Base-by-base conservation (phyloP, 2,888 invertebrate genomes). In the Cheilosia impressa region DNA sequence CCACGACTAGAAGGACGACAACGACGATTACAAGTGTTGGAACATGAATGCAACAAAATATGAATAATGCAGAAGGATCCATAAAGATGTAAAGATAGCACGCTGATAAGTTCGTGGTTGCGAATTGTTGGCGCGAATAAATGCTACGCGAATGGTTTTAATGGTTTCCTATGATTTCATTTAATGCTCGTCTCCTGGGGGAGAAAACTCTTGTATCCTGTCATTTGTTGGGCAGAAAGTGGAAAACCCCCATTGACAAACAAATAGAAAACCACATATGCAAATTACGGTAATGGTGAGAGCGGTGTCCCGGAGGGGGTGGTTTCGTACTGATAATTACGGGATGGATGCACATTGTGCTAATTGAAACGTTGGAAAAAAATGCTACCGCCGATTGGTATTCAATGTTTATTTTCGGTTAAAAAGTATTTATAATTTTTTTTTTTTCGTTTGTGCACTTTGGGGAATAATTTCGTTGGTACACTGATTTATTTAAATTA, bases 141-240 rank as follows among this genome's bases (percentile, higher is more conserved):
- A 82, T 69, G 68, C 63, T 57, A 7, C 65, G 69, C 69, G 63
- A 79, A 71, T 75, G 83, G 45, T 52, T 69, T 75, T 69, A 75
- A 84, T 79, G 73, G 79, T 65, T 79, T 79, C 83, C 78, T 75
- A 73, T 84, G 72, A 65, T 75, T 79, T 69, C 57, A 75, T 79
- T 68, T 77, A 55, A 19, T 55, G 6, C 27, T 4, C 27, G 50
- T 58, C 83, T 78, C 78, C 24, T 43, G 68, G 45, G 73, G 19
- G 55, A 22, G 2, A 58, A 58, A 38, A 34, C 31, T 34, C 52
- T 22, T 50, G 34, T 22, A 50, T 50, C 22, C 41, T 58, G 17
- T 2, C 13, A 4, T 31, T 31, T 31, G 19, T 24, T 27, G 24
- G 7, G 57, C 17, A 63, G 71, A 78, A 58, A 58, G 17, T 31